Base-by-base conservation (phyloP, 2,888 invertebrate species). In the Apodemia hepburni region DNA sequence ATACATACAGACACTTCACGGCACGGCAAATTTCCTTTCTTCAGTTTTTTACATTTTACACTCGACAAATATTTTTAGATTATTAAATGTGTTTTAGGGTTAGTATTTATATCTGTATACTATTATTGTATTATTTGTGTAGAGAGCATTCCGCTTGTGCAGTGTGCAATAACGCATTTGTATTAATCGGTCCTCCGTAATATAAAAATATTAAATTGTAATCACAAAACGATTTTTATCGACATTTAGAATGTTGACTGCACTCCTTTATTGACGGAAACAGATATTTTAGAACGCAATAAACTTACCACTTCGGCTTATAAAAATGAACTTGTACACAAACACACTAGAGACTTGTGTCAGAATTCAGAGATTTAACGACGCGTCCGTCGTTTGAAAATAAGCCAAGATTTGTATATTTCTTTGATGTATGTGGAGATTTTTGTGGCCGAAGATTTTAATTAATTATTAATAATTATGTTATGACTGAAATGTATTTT, bases 291-390 rank as follows among this genome's bases (percentile, higher is more conserved):
- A n/a, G 57, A n/a, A 27, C 8, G 57, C 57, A 1, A 57, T 57
- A 57, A 57, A 57, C 29, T 57, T 29, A 57, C 27, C 22, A 27
- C 54, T 54, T 27, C 7, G 22, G 11, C 7, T n/a, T 27, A 29
- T 57, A 57, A 57, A 57, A 57, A 54, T 51, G 22, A 54, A 27
- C 54, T 15, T 12, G 29, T 15, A 29, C n/a, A 47, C 47, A 47
- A 47, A 47, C 47, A 9, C 1, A 17, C 15, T 57, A 57, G 3
- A 8, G 15, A 54, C 12, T 38, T 38, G 27, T 57, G 27, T 29
- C 11, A 22, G 27, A 27, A 54, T n/a, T 57, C 15, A 29, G 7
- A 8, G 18, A 51, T 27, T 54, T 27, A 6, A 54, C 27, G 15
- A 27, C 12, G 15, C 9, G 2, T 11, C 33, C 33, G 33, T 33